phyloP scores from a whole-genome alignment of 2,888 invertebrate species.

The Harpalus rufipes region DNA sequence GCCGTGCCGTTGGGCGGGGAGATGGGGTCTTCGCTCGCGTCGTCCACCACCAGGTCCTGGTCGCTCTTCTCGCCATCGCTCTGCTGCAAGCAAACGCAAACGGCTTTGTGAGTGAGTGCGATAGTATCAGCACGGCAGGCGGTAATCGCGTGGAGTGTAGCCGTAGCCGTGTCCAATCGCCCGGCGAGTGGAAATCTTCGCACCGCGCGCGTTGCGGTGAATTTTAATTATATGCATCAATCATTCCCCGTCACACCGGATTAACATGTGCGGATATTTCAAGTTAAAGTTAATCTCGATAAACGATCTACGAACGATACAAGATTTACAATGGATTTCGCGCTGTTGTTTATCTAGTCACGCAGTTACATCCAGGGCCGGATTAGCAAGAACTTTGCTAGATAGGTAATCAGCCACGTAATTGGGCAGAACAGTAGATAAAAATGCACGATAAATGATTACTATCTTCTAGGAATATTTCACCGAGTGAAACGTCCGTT shows the following conservation, averaged over 20 bases:
- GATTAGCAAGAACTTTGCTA: background rate
- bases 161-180: constrained; percentile 43
- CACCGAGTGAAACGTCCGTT: background rate
- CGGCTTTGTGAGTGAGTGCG: constrained; percentile 27
- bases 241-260: constrained; percentile 56
- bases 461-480: constrained; percentile 7
- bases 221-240: constrained; percentile 65
- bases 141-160: constrained; percentile 63
- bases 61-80: constrained; percentile 93
- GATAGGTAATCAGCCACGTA: constrained; percentile 38
- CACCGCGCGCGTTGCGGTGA: constrained; percentile 56
- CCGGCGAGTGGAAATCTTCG: constrained; percentile 39
- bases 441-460: constrained; percentile 37
- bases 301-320: constrained; percentile 54
- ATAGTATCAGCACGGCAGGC: constrained; percentile 50
- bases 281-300: constrained; percentile 54
- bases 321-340: constrained; percentile 49
- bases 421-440: constrained; percentile 29
- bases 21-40: constrained; percentile 93
- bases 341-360: constrained; percentile 52
- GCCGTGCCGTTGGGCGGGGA: constrained; percentile 93
- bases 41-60: constrained; percentile 96
- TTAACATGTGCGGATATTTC: constrained; percentile 62
- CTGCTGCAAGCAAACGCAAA: constrained; percentile 78
- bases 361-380: constrained; percentile 34